Evolutionary conservation across 2,113 vertebrate species (phyloP).

Genomic region (Xerus inauris): DNA sequence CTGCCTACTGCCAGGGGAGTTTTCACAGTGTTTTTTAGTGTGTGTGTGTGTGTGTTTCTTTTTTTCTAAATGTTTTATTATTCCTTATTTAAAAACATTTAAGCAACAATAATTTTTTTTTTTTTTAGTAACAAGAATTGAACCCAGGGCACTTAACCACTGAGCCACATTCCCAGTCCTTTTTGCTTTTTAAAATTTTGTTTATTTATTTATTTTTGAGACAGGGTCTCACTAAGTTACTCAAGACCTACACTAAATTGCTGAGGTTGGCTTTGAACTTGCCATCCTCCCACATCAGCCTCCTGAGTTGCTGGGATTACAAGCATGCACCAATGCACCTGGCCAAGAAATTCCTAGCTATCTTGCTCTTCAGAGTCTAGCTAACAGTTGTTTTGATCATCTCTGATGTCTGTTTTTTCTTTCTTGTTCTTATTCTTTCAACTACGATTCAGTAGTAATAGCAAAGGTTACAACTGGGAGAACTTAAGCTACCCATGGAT

Average conservation of each 20-base stretch:
- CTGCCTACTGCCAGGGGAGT: background rate
- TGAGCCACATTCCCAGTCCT: too few relatives aligned
- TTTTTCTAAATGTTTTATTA: conserved; percentile 6
- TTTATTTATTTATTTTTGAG: too few relatives aligned
- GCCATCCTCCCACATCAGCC: too few relatives aligned
- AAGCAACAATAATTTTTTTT: too few relatives aligned
- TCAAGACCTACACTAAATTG: too few relatives aligned
- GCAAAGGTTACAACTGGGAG: background rate
- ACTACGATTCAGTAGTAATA: background rate
- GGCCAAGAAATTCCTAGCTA: background rate
- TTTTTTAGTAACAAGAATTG: too few relatives aligned
- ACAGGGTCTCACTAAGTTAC: too few relatives aligned
- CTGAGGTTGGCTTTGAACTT: too few relatives aligned
- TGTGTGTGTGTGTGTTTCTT: background rate
- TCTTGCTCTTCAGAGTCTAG: background rate
- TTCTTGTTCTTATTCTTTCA: background rate
- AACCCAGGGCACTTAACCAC: too few relatives aligned
- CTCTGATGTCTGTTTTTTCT: background rate
- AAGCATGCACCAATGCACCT: too few relatives aligned
- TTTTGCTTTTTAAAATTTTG: too few relatives aligned
- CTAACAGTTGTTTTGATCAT: background rate
- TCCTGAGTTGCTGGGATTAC: too few relatives aligned
- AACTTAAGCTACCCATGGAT: background rate
- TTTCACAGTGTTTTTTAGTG: background rate
- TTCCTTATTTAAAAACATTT: conserved; percentile 35